Conservation (phyloP, 1,140 invertebrate species). For the Drosophila miranda region DNA sequence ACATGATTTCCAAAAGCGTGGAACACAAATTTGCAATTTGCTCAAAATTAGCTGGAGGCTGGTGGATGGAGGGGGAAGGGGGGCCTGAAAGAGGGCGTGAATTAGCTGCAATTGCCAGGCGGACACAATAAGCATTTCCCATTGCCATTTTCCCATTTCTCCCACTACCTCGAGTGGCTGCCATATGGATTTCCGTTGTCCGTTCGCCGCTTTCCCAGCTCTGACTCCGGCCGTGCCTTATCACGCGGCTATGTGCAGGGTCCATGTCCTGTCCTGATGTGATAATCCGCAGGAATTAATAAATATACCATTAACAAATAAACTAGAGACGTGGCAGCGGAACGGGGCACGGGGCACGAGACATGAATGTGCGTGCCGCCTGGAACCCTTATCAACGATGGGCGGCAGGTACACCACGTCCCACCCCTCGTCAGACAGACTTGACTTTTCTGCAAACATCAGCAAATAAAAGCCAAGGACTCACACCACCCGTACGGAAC, state of each 20-base stretch:
- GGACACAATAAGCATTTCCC: slow-evolving; percentile 38
- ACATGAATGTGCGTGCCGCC: slow-evolving; percentile 27
- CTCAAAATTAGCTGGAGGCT: slow-evolving; percentile 21
- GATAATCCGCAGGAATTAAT: slow-evolving; percentile 82
- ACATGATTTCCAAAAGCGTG: slow-evolving; percentile 60
- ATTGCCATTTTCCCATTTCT: slow-evolving; percentile 4
- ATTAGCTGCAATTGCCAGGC: slow-evolving; percentile 31
- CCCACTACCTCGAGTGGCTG: slow-evolving; percentile 19
- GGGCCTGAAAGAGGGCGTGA: slow-evolving; percentile 28
- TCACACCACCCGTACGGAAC: slow-evolving; percentile 26
- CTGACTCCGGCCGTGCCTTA: slow-evolving; percentile 48
- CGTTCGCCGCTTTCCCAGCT: slow-evolving; percentile 3
- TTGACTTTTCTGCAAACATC: slow-evolving; percentile 75
- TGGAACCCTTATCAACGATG: slow-evolving; percentile 63
- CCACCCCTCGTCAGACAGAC: slow-evolving; percentile 16
- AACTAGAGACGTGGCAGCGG: slow-evolving; percentile 59
- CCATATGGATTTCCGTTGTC: slow-evolving; percentile 45
- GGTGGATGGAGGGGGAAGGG: no score
- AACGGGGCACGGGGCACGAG: not conserved
- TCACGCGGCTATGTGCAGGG: slow-evolving; percentile 44
- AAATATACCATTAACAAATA: slow-evolving; percentile 83
- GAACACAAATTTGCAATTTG: slow-evolving; percentile 76
- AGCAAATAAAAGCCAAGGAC: slow-evolving; percentile 55
- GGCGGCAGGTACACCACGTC: slow-evolving; percentile 33
- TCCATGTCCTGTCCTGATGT: slow-evolving; percentile 69